Evolutionary conservation across 2,888 invertebrate genomes (phyloP).

Genomic region (Trissoscelio sp.): DNA sequence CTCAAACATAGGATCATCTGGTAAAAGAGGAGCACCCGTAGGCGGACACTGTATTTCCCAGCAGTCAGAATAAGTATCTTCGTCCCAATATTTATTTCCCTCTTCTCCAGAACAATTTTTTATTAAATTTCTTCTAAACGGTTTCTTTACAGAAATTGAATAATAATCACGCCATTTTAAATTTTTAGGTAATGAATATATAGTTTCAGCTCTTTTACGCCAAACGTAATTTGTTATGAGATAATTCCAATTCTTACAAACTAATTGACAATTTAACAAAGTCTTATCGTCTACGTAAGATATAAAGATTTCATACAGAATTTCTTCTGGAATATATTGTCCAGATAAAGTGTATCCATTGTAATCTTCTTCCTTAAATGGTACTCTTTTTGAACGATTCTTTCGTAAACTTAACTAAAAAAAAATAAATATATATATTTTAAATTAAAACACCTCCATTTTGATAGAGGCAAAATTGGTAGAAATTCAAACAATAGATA

Average conservation of each 20-base stretch:
- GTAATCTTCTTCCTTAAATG: constrained; percentile 39
- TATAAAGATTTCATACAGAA: constrained; percentile 83
- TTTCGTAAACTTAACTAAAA: neutral
- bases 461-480: no score
- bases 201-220: constrained; percentile 81
- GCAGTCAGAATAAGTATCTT: constrained; percentile 82
- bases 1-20: constrained; percentile 82
- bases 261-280: constrained; percentile 83
- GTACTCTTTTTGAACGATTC: constrained; percentile 30
- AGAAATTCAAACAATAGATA: no score
- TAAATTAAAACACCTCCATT: no score
- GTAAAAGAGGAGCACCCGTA: constrained; percentile 82
- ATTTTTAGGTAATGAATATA: constrained; percentile 74
- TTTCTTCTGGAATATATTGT: constrained; percentile 84
- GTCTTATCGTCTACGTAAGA: constrained; percentile 81
- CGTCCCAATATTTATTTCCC: constrained; percentile 71
- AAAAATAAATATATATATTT: constrained; percentile 52
- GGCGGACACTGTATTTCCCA: constrained; percentile 85
- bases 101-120: constrained; percentile 84
- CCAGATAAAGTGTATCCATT: constrained; percentile 60
- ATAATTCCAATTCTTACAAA: constrained; percentile 84
- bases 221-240: constrained; percentile 83
- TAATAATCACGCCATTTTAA: constrained; percentile 83
- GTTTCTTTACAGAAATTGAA: constrained; percentile 80
- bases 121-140: constrained; percentile 84